Evolutionary conservation across 2,888 invertebrate genomes (phyloP).

Genomic region (Luffia ferchaultella): DNA sequence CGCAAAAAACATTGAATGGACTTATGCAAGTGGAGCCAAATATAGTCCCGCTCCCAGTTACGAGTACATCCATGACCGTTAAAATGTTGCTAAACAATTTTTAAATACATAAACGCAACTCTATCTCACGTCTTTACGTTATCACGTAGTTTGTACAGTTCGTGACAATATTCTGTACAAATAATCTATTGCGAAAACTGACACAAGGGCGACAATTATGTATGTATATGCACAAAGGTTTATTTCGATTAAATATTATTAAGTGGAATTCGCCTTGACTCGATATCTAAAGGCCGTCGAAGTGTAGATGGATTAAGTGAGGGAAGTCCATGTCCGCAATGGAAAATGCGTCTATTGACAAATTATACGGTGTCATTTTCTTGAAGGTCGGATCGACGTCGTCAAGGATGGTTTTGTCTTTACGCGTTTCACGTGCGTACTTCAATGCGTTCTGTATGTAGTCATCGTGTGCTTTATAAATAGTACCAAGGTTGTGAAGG

Average conservation of each 20-base stretch:
- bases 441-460: too few species aligned
- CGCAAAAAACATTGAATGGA: background rate
- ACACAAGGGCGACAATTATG: background rate
- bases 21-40: too few species aligned
- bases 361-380: conserved; percentile 6
- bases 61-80: background rate
- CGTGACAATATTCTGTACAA: background rate
- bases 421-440: too few species aligned
- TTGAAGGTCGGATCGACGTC: background rate
- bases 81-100: background rate
- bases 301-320: background rate
- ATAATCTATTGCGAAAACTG: background rate
- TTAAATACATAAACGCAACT: background rate
- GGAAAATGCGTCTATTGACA: conserved; percentile 5
- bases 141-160: background rate
- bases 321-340: conserved; percentile 5
- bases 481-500: too few species aligned
- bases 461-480: too few species aligned
- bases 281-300: background rate
- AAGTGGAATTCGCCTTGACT: background rate
- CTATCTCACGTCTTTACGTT: background rate
- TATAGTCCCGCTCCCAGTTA: too few species aligned
- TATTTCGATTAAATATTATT: too few species aligned
- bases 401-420: background rate
- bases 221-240: background rate